Evolutionary conservation across 2,797 vertebrate species (phyloP).

Genomic region (Macropus fuliginosus): DNA sequence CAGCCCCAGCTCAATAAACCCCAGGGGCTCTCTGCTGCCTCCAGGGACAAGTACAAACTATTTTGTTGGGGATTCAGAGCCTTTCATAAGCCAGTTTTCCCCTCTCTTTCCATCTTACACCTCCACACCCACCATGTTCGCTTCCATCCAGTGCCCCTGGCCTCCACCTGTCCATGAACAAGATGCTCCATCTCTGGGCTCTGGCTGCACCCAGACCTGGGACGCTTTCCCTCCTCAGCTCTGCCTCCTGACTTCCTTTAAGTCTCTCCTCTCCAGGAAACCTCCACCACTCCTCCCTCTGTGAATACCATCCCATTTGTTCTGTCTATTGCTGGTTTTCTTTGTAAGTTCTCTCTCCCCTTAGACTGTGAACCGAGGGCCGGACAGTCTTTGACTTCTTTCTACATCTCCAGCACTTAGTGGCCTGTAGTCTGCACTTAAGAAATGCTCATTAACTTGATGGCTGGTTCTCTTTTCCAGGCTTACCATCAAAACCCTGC

Average conservation of each 20-base stretch:
- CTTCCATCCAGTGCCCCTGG: no score
- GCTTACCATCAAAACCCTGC: constrained; percentile 57
- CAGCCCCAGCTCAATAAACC: no score
- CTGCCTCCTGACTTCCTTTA: no score
- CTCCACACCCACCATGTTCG: neutral
- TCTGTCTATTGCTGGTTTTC: no score
- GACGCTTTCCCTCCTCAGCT: no score
- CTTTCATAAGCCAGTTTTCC: fast-evolving
- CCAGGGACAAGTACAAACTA: no score
- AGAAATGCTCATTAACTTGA: neutral
- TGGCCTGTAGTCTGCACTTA: no score
- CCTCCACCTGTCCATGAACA: no score
- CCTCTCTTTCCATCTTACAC: neutral
- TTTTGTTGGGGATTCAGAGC: neutral
- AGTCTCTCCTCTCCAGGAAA: neutral
- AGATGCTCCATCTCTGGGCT: neutral
- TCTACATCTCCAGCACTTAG: fast-evolving
- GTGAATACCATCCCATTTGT: no score
- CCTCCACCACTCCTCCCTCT: neutral
- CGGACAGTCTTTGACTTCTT: neutral
- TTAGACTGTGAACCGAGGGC: neutral
- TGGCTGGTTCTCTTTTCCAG: constrained; percentile 1
- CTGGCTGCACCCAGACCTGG: no score
- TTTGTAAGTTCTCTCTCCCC: no score
- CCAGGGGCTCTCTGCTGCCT: neutral